Evolutionary conservation across 2,797 vertebrate species (phyloP).

Genomic region (Glyptemys insculpta): DNA sequence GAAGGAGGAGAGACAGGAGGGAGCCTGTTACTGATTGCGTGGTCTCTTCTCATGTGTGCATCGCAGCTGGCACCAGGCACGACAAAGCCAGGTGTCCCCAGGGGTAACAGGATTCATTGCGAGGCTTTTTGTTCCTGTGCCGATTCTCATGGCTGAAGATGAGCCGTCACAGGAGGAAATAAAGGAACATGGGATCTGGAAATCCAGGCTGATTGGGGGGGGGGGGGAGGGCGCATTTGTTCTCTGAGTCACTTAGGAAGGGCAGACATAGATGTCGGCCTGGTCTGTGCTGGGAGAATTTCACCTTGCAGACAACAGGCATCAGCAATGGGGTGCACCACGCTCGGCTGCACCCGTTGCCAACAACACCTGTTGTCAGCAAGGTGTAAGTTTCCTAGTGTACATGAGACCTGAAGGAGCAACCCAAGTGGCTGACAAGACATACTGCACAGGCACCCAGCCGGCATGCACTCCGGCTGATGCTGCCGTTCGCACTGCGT

Average conservation of each 20-base stretch:
- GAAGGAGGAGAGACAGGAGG: background rate
- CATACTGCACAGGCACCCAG: background rate
- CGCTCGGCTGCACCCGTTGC: rapidly evolving
- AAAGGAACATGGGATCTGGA: rapidly evolving
- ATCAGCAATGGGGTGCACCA: rapidly evolving
- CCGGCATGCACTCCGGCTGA: background rate
- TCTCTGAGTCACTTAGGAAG: background rate
- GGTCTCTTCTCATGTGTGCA: background rate
- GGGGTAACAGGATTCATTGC: rapidly evolving
- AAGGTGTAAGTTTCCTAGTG: background rate
- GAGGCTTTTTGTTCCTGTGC: background rate
- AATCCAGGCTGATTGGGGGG: background rate
- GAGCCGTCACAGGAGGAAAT: background rate
- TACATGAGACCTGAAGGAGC: background rate
- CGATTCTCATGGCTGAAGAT: background rate
- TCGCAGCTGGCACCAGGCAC: rapidly evolving
- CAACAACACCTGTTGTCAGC: background rate
- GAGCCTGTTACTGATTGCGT: background rate
- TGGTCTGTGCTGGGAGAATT: background rate
- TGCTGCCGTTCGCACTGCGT: background rate
- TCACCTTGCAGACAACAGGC: rapidly evolving
- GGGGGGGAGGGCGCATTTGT: too few species aligned
- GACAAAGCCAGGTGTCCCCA: background rate
- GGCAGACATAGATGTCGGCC: background rate
- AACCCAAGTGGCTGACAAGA: background rate